Base-by-base conservation (phyloP, 2,888 invertebrate species). In the Orgyia antiqua region DNA sequence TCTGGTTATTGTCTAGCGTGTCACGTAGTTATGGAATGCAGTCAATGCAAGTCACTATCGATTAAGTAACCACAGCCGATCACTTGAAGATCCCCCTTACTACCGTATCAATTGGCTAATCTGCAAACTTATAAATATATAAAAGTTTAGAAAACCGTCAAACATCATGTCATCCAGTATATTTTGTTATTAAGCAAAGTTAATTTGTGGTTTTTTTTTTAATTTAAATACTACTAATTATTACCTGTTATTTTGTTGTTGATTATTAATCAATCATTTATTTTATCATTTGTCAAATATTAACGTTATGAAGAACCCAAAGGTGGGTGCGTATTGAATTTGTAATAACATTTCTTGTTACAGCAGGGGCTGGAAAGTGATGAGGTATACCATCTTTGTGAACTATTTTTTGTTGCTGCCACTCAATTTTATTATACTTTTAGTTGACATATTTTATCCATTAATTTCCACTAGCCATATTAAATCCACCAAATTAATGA, bases 361-460 rank as follows among this genome's bases (percentile, higher is more conserved):
- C 92, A 94, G 93, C 93, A 93, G 93, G 93, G 93, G 93, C 93
- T 94, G 93, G 93, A 94, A 91, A 93, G 93, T 91, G 94, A 94
- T 89, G 94, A 94, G 94, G 94, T 94, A 92, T 88, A 88, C 82
- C 84, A 84, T 84, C 77, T 87, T 84, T 84, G 78, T 79, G 78
- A 83, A 80, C 80, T 84, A 76, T 72, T 82, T 82, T 86, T 84
- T 80, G 86, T 86, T 84, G 83, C 83, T 82, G 84, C 84, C 82
- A 86, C 83, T 83, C 70, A 65, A 76, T 82, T 78, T 79, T 80
- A 64, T 76, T 78, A 69, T 65, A 56, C 61, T 83, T 73, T 82
- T 78, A 78, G 78, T 82, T 83, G 65, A 73, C 69, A 73, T 82
- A 68, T 71, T 79, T 80, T 74, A 68, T 73, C 74, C 69, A 74